Percentiles rank a stretch among this genome's conserved stretches.
These are phyloP conservation scores for Ciona savignyi DNA, from an alignment of 23 tunicate genomes.

Conservation along the genomic window DNA sequence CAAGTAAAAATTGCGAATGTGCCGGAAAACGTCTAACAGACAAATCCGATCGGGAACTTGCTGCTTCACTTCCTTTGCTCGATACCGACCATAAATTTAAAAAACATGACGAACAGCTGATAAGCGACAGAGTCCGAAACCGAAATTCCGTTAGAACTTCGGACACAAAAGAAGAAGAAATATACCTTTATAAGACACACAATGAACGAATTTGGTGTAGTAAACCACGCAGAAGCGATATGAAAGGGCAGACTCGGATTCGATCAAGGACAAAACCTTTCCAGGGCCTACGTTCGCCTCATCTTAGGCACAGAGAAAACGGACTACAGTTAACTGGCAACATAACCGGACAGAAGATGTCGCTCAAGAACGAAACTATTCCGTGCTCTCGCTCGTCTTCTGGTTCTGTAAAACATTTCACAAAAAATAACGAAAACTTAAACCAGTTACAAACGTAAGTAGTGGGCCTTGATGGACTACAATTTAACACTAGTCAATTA, in stretches of 20 bases:
- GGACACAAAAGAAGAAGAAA: background rate
- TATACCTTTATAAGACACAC: slow-evolving; percentile 3
- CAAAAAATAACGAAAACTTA: too few species aligned
- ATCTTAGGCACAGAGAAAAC: background rate
- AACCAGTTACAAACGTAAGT: too few species aligned
- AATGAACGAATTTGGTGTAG: slow-evolving; percentile 5
- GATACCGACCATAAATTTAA: background rate
- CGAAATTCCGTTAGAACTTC: background rate
- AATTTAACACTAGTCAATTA: too few species aligned
- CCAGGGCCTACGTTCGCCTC: background rate
- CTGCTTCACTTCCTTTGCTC: background rate
- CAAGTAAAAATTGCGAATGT: background rate
- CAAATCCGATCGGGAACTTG: background rate
- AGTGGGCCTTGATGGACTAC: too few species aligned
- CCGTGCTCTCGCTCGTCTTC: too few species aligned
- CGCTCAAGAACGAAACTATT: too few species aligned
- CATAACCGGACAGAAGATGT: too few species aligned
- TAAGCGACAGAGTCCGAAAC: background rate
- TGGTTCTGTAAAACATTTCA: too few species aligned
- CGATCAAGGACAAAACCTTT: slow-evolving; percentile 3
- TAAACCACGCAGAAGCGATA: slow-evolving; percentile 6
- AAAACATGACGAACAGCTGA: background rate
- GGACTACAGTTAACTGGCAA: too few species aligned
- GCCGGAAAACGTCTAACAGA: background rate
- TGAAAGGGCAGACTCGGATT: slow-evolving; percentile 14